Base-by-base conservation (phyloP, 2,797 vertebrate species). In the Neosilurus hyrtlii region DNA sequence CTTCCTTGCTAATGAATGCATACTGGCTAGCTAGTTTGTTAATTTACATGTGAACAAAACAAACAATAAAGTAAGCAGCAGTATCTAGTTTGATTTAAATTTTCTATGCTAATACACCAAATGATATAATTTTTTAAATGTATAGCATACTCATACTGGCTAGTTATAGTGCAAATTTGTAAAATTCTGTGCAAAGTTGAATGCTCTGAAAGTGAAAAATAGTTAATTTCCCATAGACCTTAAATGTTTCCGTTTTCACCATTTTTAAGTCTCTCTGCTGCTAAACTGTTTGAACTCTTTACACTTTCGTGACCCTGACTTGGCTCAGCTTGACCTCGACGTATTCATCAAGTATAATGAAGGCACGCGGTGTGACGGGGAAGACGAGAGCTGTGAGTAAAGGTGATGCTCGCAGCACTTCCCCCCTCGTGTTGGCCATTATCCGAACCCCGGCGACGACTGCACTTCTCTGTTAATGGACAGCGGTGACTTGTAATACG, bases 301-400 rank as follows among this genome's bases (percentile, higher is more conserved):
- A 89, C 86, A 91, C 91, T 92, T 88, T 88, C 91, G 86, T 89
- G 89, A 88, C 90, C 89, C 76, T 85, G 79, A 88, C 88, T 90
- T 67, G 80, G 90, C 89, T 78, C 57, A 82, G 88, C 82, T 82
- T 67, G 62, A 37, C 88, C 91, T 85, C 83, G 91, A n/a, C 65
- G 30, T 57, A 56, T 80, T 57, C 30, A n/a, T 91, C 89, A 91
- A 91, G 82, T 91, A 93, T 93, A 94, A 94, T 92, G 92, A 93
- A 90, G 86, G 84, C 85, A 87, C 93, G 92, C 92, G 91, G 92
- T 93, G 91, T 90, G 86, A 86, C 88, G 86, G 89, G 86, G 88
- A 90, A 89, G 83, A 71, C 85, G 88, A 85, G 86, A 35, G 80
- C 92, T 91, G 93, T 91, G 89, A 94, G 91, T 90, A 91, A 89